Evolutionary conservation across 2,113 vertebrate species (phyloP), one percentile per base, ranked within the genome.

Genomic region (Lagenorhynchus albirostris): DNA sequence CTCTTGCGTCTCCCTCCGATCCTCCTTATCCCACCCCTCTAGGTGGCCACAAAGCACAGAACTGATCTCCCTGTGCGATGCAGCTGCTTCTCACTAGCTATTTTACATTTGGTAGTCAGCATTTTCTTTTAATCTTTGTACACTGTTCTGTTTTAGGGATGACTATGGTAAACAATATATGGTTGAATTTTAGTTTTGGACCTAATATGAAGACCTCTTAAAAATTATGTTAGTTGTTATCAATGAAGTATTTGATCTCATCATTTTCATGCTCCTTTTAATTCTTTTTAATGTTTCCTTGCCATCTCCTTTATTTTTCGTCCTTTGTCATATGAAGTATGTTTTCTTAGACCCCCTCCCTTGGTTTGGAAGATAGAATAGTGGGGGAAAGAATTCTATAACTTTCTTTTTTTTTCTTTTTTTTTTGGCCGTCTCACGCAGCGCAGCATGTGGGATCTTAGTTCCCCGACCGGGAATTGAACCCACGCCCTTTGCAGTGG

Each of bases 101-200:
- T 17, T 53, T 53, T 53, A 53, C 53, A 17, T 53, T 17, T 53
- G 53, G 15, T 53, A 53, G 53, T 53, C 53, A 53, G 53, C 53
- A 53, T 53, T 53, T 53, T 53, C 53, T 53, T 70, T 91, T n/a
- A 58, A 74, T 81, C 38, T 95, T 81, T 70, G 65, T 0, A 58
- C 8, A 36, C 18, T 3, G 17, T 55, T 86, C 85, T 74, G 58
- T 92, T 85, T 96, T 71, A 77, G 41, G 53, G 12, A 29, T 60
- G 33, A 73, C n/a, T 68, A 33, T 26, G 18, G 14, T 83, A 60
- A 84, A 87, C 9, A 94, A 73, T 23, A 36, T 33, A 53, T 14
- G 38, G 70, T 20, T 84, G 68, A 77, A 79, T 88, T 94, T 44
- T 94, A 88, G 31, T 87, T 95, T 91, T 70, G n/a, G 41, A 58